phyloP scores from a whole-genome alignment of 2,888 invertebrate species.

The Molorchus minor region DNA sequence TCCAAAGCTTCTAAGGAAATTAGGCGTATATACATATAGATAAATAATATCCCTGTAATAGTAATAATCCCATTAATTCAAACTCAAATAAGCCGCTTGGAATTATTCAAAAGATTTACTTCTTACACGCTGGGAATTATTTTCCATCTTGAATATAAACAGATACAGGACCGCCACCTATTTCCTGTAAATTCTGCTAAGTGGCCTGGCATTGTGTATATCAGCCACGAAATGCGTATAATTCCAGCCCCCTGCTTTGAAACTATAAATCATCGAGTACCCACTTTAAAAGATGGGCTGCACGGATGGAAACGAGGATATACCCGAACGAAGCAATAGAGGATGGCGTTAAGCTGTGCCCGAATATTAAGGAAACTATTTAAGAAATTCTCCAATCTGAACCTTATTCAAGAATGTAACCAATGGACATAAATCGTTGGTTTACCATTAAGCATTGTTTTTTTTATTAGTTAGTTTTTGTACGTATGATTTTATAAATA shows the following conservation, averaged over 20 bases:
- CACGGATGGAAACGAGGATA: background rate
- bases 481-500: too few relatives aligned
- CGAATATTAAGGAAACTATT: too few relatives aligned
- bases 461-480: too few relatives aligned
- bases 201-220: slow-evolving; percentile 12
- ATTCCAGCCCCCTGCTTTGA: background rate
- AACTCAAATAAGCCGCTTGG: slow-evolving; percentile 9
- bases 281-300: background rate
- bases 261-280: slow-evolving; percentile 16
- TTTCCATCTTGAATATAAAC: slow-evolving; percentile 1
- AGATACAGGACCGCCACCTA: background rate
- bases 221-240: slow-evolving; percentile 2
- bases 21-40: too few relatives aligned
- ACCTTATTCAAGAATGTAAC: too few relatives aligned
- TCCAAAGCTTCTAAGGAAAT: too few relatives aligned
- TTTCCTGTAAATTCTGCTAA: background rate
- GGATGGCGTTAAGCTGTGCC: too few relatives aligned
- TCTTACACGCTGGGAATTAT: background rate
- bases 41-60: slow-evolving; percentile 5
- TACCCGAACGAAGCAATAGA: background rate
- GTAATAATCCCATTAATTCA: slow-evolving; percentile 9
- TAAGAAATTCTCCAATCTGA: too few relatives aligned
- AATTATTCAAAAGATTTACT: slow-evolving; percentile 11
- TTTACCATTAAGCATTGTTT: too few relatives aligned
- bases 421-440: too few relatives aligned